Conservation (phyloP, 2,797 vertebrate species). For the Phataginus tetradactyla region DNA sequence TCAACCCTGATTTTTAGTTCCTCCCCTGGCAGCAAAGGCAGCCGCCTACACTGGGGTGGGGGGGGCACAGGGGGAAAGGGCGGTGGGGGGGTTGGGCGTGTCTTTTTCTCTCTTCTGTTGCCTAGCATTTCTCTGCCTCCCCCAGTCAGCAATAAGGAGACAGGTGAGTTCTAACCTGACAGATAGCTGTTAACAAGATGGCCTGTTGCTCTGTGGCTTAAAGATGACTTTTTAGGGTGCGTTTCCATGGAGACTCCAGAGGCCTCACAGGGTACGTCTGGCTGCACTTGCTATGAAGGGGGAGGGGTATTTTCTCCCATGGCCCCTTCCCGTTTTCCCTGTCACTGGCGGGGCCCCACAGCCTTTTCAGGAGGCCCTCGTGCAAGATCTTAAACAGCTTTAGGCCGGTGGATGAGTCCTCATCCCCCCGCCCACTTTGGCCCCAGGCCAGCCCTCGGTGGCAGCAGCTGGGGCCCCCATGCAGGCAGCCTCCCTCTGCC, state of each 20-base stretch:
- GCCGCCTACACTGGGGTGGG: accelerated
- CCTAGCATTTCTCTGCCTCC: neutral
- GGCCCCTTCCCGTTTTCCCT: neutral
- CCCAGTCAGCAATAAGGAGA: neutral
- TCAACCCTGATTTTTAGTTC: neutral
- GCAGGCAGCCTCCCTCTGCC: neutral
- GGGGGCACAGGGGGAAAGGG: accelerated
- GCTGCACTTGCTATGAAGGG: neutral
- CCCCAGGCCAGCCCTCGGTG: accelerated
- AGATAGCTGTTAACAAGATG: accelerated
- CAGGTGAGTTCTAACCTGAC: neutral
- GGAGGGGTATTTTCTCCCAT: neutral
- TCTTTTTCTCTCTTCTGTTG: neutral
- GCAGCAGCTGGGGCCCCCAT: accelerated
- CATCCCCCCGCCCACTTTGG: neutral
- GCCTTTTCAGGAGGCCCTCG: neutral
- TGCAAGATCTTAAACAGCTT: neutral
- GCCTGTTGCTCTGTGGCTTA: neutral
- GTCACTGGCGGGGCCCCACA: neutral
- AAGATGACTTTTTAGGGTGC: neutral
- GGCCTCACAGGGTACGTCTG: neutral
- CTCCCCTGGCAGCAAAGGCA: neutral
- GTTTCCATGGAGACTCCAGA: neutral
- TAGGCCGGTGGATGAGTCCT: neutral
- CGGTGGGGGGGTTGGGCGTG: accelerated